Evolutionary conservation across 1,140 invertebrate species (phyloP).

Genomic region (Drosophila kikkawai): DNA sequence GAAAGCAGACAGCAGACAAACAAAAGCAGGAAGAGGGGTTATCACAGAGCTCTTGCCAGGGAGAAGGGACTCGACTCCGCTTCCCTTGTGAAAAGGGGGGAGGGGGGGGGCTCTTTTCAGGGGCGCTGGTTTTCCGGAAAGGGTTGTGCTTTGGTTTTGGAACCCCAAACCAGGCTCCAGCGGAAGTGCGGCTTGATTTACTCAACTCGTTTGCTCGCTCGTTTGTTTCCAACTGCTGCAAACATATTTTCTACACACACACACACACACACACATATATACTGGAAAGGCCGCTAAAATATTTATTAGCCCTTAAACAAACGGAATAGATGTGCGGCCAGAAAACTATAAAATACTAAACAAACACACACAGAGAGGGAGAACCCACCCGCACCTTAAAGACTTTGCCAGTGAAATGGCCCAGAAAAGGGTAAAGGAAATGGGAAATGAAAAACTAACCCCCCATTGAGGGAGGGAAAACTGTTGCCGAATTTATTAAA

Average conservation of each 20-base stretch:
- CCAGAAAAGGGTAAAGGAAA: constrained; percentile 22
- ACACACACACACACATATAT: background rate
- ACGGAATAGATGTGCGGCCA: constrained; percentile 49
- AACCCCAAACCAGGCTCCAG: constrained; percentile 7
- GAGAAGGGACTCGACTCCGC: background rate
- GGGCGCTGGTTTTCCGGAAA: constrained; percentile 20
- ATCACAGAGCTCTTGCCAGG: background rate
- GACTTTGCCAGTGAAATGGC: constrained; percentile 27
- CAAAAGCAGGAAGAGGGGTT: constrained; percentile 28
- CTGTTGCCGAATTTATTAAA: constrained; percentile 66
- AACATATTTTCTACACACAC: constrained; percentile 14
- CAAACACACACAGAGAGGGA: background rate
- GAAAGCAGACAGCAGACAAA: constrained; percentile 66
- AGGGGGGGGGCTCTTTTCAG: constrained; percentile 6
- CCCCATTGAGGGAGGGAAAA: constrained; percentile 5
- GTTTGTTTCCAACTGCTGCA: constrained; percentile 64
- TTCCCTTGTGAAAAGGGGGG: no score
- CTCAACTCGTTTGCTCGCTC: constrained; percentile 80
- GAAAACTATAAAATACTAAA: constrained; percentile 14
- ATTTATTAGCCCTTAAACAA: constrained; percentile 64
- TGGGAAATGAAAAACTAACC: constrained; percentile 18
- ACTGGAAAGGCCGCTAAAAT: constrained; percentile 44
- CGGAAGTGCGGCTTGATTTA: constrained; percentile 82
- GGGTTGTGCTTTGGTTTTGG: constrained; percentile 1
- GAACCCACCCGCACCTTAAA: constrained; percentile 19